phyloP scores from a whole-genome alignment of 1,140 invertebrate genomes.

The Hypothenemus hampei region DNA sequence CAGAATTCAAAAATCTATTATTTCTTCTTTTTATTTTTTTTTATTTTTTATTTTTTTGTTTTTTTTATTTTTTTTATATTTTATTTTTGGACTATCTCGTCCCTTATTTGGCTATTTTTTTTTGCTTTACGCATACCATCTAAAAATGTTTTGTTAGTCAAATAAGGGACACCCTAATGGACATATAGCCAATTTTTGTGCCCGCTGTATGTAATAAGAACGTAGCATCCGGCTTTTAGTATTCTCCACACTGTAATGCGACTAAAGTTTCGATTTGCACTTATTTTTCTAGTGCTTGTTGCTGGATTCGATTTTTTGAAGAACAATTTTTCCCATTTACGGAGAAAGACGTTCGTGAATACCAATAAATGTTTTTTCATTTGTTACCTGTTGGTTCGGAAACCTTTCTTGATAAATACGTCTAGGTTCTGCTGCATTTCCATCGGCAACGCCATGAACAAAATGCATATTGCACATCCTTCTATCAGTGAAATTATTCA shows the following conservation, averaged over 20 bases:
- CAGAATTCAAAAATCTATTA: no score
- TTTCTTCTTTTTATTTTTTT: no score
- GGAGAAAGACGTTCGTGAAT: background rate
- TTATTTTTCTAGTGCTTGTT: background rate
- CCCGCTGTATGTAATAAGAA: background rate
- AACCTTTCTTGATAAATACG: background rate
- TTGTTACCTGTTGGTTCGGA: background rate
- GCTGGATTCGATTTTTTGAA: background rate
- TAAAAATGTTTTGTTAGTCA: no score
- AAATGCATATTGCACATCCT: background rate
- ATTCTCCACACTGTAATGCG: background rate
- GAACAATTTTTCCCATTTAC: background rate
- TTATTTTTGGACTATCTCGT: no score
- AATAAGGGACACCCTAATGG: no score
- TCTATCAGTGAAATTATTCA: background rate
- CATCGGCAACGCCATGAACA: background rate
- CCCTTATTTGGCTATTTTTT: no score
- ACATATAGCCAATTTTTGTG: background rate
- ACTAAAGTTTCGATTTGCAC: background rate
- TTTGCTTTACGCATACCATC: no score
- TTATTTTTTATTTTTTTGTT: no score
- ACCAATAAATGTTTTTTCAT: background rate
- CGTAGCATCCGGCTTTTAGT: background rate
- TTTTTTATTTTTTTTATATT: no score
- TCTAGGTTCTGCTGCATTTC: background rate